Evolutionary conservation across 2,113 vertebrate genomes (phyloP).

Genomic region (Cettia cetti): DNA sequence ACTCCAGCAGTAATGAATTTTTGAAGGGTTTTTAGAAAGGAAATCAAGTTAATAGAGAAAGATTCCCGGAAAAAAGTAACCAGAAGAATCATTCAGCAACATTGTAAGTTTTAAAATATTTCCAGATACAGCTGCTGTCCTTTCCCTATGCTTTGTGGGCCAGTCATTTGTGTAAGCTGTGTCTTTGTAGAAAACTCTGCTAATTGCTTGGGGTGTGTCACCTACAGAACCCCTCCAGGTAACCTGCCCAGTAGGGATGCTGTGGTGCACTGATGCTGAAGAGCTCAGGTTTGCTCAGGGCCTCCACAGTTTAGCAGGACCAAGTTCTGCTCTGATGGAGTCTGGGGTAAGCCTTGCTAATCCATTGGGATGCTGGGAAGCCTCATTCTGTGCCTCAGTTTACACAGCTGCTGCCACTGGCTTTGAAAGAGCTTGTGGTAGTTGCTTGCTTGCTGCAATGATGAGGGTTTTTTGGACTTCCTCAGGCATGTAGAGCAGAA

Average conservation of each 20-base stretch:
- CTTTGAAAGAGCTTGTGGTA: neutral
- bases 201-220: neutral
- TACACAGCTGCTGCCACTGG: neutral
- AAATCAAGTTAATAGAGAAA: neutral
- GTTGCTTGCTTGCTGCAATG: neutral
- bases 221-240: neutral
- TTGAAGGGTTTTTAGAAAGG: neutral
- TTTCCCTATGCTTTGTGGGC: neutral
- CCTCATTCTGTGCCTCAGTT: neutral
- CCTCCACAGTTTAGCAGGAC: neutral
- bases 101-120: neutral
- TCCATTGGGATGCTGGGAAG: neutral
- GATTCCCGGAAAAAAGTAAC: neutral
- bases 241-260: neutral
- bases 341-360: neutral
- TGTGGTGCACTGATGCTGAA: neutral
- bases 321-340: fast-evolving
- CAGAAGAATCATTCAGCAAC: neutral
- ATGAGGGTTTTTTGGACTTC: neutral
- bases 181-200: neutral
- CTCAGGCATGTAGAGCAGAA: neutral
- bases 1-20: neutral
- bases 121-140: neutral
- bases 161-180: neutral
- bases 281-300: neutral